phyloP scores from a whole-genome alignment of 2,888 invertebrate genomes.

The Sarcophaga variegata region DNA sequence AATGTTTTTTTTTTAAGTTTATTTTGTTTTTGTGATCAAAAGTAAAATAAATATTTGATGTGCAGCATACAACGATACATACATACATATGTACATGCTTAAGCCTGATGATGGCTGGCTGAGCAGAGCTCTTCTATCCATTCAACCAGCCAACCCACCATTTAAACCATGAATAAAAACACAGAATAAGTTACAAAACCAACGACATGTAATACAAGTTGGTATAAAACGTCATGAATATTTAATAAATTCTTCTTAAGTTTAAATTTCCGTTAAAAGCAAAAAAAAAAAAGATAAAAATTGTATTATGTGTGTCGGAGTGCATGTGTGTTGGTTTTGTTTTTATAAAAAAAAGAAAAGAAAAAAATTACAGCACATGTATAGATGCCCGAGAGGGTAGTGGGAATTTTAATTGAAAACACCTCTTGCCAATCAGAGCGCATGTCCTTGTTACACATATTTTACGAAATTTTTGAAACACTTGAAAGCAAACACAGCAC shows the following conservation, averaged over 20 bases:
- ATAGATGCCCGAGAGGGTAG: slow-evolving; percentile 3
- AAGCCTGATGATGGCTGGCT: slow-evolving; percentile 26
- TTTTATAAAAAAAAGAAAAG: neutral
- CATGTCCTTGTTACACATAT: slow-evolving; percentile 62
- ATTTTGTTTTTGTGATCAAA: slow-evolving; percentile 39
- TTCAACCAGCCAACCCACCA: neutral
- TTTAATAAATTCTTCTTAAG: slow-evolving; percentile 59
- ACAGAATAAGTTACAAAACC: neutral
- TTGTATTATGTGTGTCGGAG: neutral
- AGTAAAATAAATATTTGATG: slow-evolving; percentile 67
- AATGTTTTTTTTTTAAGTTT: slow-evolving; percentile 9
- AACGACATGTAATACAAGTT: slow-evolving; percentile 27
- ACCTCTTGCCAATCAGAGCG: slow-evolving; percentile 42
- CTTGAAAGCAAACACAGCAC: neutral
- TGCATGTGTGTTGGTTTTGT: slow-evolving; percentile 2
- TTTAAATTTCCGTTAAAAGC: slow-evolving; percentile 51
- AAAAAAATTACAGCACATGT: neutral
- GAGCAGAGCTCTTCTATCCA: slow-evolving; percentile 10
- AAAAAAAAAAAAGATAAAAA: neutral
- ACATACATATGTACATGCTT: slow-evolving; percentile 8
- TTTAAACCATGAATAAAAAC: slow-evolving; percentile 27
- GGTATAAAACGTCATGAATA: slow-evolving; percentile 60
- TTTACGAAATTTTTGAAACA: slow-evolving; percentile 52
- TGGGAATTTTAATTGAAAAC: slow-evolving; percentile 20
- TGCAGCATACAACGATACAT: slow-evolving; percentile 14